These are phyloP conservation scores for Limnephilus lunatus DNA, from an alignment of 2,888 invertebrate species.

Conservation along the genomic window DNA sequence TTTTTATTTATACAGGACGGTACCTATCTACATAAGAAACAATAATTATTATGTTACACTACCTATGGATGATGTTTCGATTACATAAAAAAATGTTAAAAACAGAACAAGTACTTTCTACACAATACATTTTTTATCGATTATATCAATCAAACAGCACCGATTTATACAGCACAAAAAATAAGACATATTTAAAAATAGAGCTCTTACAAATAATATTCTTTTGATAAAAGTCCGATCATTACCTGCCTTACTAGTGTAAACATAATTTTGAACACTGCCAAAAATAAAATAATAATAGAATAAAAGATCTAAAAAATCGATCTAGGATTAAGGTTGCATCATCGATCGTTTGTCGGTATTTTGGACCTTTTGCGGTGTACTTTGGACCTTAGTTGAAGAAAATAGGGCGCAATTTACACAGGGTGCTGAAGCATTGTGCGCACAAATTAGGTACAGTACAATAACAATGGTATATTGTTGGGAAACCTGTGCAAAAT, in stretches of 20 bases:
- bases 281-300: conserved; percentile 28
- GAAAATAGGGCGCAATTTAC: conserved; percentile 26
- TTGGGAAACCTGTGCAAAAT: conserved; percentile 36
- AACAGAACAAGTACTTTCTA: neutral
- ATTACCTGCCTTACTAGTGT: neutral
- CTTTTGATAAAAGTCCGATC: conserved; percentile 39
- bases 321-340: conserved; percentile 56
- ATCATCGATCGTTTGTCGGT: conserved; percentile 60
- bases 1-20: too few species aligned
- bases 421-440: conserved; percentile 21
- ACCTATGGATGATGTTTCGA: too few species aligned
- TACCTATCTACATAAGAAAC: too few species aligned
- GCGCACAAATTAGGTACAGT: conserved; percentile 28
- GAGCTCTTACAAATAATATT: neutral
- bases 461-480: conserved; percentile 45
- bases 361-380: conserved; percentile 54
- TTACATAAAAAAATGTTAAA: too few species aligned
- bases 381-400: conserved; percentile 17
- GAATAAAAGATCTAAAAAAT: conserved; percentile 45
- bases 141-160: neutral
- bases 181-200: neutral
- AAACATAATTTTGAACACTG: conserved; percentile 30
- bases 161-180: neutral
- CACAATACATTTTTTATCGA: neutral
- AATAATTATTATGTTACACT: too few species aligned